Conservation (phyloP, 2,113 vertebrate genomes). For the Burhinus bistriatus region DNA sequence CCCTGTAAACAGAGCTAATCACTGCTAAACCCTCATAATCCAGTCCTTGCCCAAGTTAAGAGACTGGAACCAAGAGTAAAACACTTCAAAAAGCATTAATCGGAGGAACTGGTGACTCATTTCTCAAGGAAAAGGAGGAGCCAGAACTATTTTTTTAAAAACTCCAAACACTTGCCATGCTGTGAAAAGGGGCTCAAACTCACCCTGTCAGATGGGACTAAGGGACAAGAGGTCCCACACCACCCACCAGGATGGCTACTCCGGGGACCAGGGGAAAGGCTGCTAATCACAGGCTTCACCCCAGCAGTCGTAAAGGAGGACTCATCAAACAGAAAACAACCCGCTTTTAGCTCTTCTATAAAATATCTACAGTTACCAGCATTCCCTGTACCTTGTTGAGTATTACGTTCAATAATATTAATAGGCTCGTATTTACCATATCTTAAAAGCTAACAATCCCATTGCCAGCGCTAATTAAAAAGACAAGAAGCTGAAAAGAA, state of each 20-base stretch:
- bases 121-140: slow-evolving; percentile 34
- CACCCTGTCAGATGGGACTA: slow-evolving; percentile 57
- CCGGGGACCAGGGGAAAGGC: slow-evolving; percentile 67
- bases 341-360: slow-evolving; percentile 64
- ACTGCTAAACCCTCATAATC: slow-evolving; percentile 59
- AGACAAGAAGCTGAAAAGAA: slow-evolving; percentile 38
- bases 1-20: slow-evolving; percentile 74
- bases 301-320: slow-evolving; percentile 62
- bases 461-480: slow-evolving; percentile 35
- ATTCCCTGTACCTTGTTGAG: slow-evolving; percentile 60
- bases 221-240: slow-evolving; percentile 54
- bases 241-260: slow-evolving; percentile 66
- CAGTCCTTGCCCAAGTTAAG: slow-evolving; percentile 49
- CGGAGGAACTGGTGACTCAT: not conserved
- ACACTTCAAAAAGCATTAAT: slow-evolving; percentile 58
- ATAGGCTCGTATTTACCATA: slow-evolving; percentile 49
- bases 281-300: slow-evolving; percentile 56
- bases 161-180: not conserved
- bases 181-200: slow-evolving; percentile 41
- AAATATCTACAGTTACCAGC: slow-evolving; percentile 72
- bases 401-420: slow-evolving; percentile 40
- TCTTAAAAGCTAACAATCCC: slow-evolving; percentile 60
- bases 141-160: slow-evolving; percentile 13
- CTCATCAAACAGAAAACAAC: slow-evolving; percentile 63
- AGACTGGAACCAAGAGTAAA: slow-evolving; percentile 46